Evolutionary conservation across 1,140 invertebrate species (phyloP), one percentile per base, ranked within the genome.

Genomic region (Trichomalopsis sarcophagae): DNA sequence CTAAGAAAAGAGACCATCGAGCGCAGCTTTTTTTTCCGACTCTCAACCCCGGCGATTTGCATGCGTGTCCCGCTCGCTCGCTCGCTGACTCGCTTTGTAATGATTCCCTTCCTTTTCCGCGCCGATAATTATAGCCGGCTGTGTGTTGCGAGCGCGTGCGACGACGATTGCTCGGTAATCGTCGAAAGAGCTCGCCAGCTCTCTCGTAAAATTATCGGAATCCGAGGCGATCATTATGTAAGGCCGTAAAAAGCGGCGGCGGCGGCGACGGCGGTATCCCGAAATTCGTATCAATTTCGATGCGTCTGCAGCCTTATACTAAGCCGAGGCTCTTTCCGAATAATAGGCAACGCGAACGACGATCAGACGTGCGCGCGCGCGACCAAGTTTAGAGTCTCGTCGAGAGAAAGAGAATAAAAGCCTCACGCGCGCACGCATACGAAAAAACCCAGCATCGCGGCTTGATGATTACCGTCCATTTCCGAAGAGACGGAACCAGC

Each of bases 381-480:
- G 82, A 78, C 74, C 30, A 6, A 55, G 30, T n/a, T 74, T 36
- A 40, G 68, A 44, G 68, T 68, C 68, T 71, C 33, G 36, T 9
- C 6, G 27, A 27, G 27, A 27, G 27, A 27, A 1, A 36, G 30
- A n/a, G 30, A 62, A 62, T 36, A 73, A 73, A 73, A 30, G 69
- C 5, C 69, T 33, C 27, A 17, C 69, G 69, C 23, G 69, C 33
- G 27, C 27, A 73, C 33, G 69, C 33, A 73, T 73, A 73, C 33
- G 30, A 73, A 73, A 36, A 73, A 62, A 30, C 14, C 6, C 36
- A 50, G 14, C 74, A 74, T 33, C 13, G 10, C 73, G 30, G 11
- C 13, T n/a, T n/a, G n/a, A n/a, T 87, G 86, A 88, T 88, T 88
- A 88, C 86, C 82, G 85, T 68, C 87, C 86, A 81, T 88, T 87